Evolutionary conservation across 2,888 invertebrate genomes (phyloP), one percentile per base, ranked within the genome.

Genomic region (Leptinotarsa juncta): DNA sequence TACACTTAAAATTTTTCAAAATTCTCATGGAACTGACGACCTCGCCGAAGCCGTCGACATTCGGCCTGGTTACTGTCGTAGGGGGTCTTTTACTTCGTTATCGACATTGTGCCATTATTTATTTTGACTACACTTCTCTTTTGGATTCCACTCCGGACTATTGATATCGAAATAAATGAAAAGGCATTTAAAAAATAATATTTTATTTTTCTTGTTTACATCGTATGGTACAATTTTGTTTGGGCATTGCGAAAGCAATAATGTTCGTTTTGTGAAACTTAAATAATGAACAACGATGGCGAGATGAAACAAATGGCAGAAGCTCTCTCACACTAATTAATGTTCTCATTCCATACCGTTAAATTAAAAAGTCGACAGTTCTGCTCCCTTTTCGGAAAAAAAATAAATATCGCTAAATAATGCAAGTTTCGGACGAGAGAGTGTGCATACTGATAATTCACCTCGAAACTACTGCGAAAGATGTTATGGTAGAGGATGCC

Each of bases 311-410:
- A 81, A 79, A 86, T 84, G 84, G 86, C 86, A 81, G 81, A 87
- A 87, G 87, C 87, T 85, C 86, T 85, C 86, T 85, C 87, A 87
- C 87, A 86, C 87, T 84, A 84, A 85, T 85, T 83, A 86, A 76
- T 75, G 73, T 81, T 85, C 81, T 84, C 82, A 83, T 85, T 83
- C 83, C 84, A 85, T 85, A 85, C 85, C 81, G 81, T 84, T 84
- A 83, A 84, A 82, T 79, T 81, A 81, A 81, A 81, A 81, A 76
- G 76, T 83, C 83, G 83, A 80, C 81, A 84, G 79, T 80, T 84
- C 81, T 84, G 84, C 84, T 84, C 84, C 84, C 78, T 82, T 77
- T 83, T 82, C 81, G 81, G 79, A 79, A 79, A 79, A 42, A 81
- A 79, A 78, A 72, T 77, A 79, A 75, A 71, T 68, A 76, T 73